Base-by-base conservation (phyloP, 2,113 vertebrate genomes). In the Stomatorhinus ivindoensis region DNA sequence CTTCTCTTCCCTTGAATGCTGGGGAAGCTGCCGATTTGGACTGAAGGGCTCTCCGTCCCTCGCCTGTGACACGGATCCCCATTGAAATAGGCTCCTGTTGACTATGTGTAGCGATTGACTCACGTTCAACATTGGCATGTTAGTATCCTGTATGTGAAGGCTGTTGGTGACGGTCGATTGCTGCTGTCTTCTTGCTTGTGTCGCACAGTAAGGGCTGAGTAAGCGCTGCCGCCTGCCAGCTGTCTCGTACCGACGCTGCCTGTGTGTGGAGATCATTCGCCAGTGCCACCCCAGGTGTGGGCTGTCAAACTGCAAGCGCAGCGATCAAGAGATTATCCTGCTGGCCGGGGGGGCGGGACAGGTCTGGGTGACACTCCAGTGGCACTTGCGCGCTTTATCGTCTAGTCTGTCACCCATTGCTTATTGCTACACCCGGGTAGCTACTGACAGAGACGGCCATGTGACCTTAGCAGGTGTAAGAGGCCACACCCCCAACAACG, bases 371-470 rank as follows among this genome's bases (percentile, higher is more conserved):
- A 19, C 27, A 61, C 87, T 48, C 7, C 7, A 48, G 82, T 73
- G 80, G 31, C 27, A 61, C 76, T 42, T 19, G 21, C 48, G 58
- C 8, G 15, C 69, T 42, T 46, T 84, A 42, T 86, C 24, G 48
- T 3, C 27, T 44, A 19, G 47, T 84, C 82, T 87, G 90, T 86
- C 61, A 55, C 50, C 90, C 53, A 58, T 87, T 76, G 48, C 21
- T 51, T 53, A 88, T 53, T 85, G 47, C 82, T 89, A 19, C 35
- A 46, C 2, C 61, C 76, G 47, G 51, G 48, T 80, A 55, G 58
- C 88, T 91, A 84, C 55, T 89, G 90, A 91, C 86, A 89, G 88
- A 83, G 51, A 24, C 42, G 42, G 85, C 82, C 42, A 90, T 89
- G 90, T 88, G 87, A 88, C 82, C 89, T 89, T 69, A 19, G 44